Evolutionary conservation across 2,113 vertebrate genomes (phyloP).

Genomic region (Chionodraco myersi): DNA sequence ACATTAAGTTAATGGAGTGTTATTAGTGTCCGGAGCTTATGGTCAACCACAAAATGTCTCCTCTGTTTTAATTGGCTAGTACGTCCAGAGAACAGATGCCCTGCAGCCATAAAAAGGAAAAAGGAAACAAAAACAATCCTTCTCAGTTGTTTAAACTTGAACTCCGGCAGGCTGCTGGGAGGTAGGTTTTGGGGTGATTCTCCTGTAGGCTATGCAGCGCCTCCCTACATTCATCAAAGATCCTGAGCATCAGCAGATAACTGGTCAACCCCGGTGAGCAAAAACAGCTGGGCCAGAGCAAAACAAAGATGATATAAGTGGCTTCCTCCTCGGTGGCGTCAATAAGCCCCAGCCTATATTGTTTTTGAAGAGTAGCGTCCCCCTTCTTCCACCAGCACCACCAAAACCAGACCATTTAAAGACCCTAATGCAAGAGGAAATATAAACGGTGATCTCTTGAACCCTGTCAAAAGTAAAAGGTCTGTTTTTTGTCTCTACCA

Average conservation of each 20-base stretch:
- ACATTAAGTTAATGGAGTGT: conserved; percentile 5
- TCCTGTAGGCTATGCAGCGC: conserved; percentile 13
- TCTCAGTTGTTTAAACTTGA: conserved; percentile 78
- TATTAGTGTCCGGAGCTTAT: conserved; percentile 15
- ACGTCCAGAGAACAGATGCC: conserved; percentile 50
- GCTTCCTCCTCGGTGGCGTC: conserved; percentile 60
- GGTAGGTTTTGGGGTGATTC: conserved; percentile 61
- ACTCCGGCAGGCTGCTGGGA: conserved; percentile 70
- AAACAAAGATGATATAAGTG: conserved; percentile 79
- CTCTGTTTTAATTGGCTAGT: conserved; percentile 39
- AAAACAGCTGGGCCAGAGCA: conserved; percentile 77
- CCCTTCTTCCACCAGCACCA: conserved; percentile 21
- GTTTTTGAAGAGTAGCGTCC: conserved; percentile 51
- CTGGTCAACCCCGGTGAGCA: conserved; percentile 57
- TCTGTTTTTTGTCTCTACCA: conserved; percentile 71
- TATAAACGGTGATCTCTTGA: conserved; percentile 76
- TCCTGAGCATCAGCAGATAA: conserved; percentile 66
- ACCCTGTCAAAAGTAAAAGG: conserved; percentile 69
- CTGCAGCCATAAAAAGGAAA: conserved; percentile 1
- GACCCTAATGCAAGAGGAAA: conserved; percentile 76
- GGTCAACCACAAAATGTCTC: conserved; percentile 42
- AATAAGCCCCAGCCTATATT: conserved; percentile 55
- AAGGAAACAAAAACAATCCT: conserved; percentile 51
- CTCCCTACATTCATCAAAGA: conserved; percentile 77
- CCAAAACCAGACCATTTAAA: conserved; percentile 70